Base-by-base conservation (phyloP, 2,888 invertebrate species). In the Eristalinus sepulchralis region DNA sequence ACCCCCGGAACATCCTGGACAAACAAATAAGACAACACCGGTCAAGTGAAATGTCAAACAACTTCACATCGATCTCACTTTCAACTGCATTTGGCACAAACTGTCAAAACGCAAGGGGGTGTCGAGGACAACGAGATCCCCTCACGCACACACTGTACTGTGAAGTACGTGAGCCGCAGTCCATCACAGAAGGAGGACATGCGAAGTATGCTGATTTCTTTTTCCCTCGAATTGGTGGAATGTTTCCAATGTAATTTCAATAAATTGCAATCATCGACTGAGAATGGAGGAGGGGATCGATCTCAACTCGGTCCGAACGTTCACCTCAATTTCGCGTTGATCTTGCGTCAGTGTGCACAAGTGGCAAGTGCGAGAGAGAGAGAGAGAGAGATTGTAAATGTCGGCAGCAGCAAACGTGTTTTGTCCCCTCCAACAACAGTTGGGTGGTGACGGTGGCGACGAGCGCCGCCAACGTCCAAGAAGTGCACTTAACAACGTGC, bases 271-370 rank as follows among this genome's bases (percentile, higher is more conserved):
- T 68, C 68, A 36, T 57, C 57, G 11, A 13, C 57, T 6, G 47
- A 1, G 17, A 17, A 64, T 8, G 20, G 47, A 33, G 20, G 47
- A 33, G 63, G 67, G n/a, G 33, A 36, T n/a, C 66, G 62, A 68
- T 9, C 59, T 27, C 22, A 86, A 70, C 60, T 71, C 57, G 57
- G 59, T 75, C 63, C 70, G 83, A 83, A 75, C 86, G 71, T 83
- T 86, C 86, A 86, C 82, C 86, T 79, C 86, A 59, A 75, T 78
- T 72, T 47, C 10, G 57, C 75, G 75, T 79, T 79, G 81, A 55
- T 77, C 67, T 78, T 73, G 39, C 39, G 68, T 60, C 63, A 76
- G 17, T 55, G 27, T 72, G 59, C 55, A 33, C 55, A 36, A 31
- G 20, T 71, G 59, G 20, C 33, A 78, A 80, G 70, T 73, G 75